Base-by-base conservation (phyloP, 2,797 vertebrate genomes). In the Pelochelys cantorii region DNA sequence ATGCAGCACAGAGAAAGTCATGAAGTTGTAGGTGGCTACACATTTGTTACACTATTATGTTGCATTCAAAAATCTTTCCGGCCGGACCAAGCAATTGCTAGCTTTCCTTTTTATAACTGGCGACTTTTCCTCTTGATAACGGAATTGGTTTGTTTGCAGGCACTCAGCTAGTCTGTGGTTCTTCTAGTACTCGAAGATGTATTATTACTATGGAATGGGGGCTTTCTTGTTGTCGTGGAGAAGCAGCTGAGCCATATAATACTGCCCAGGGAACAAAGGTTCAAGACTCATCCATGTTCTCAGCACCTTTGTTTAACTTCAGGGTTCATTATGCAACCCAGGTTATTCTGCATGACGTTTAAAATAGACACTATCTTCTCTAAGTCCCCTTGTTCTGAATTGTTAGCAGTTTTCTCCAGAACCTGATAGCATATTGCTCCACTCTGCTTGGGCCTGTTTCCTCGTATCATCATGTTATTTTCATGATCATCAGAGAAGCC, bases 301-400 rank as follows among this genome's bases (percentile, higher is more conserved):
- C 91, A 87, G 29, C 92, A 91, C 94, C 94, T 91, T 94, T 95
- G 92, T 96, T 96, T 95, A 94, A 88, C 90, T 13, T 20, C 56
- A 42, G 60, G 88, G 84, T 91, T 96, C 60, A 27, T 83, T 83
- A 48, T 77, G 42, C 48, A 48, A 95, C 93, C 96, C 94, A 94
- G 93, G 93, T 95, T 94, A 83, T 95, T 95, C 95, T 94, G 92
- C 95, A 95, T 95, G 88, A 87, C 2, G 23, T 93, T 42, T 95
- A 93, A 96, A 96, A 96, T 95, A 96, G 95, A 96, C 90, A 86
- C 52, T 71, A 77, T 88, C 96, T 96, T 94, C 93, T 92, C 42
- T 1, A 77, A 84, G 94, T 91, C 95, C 94, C 94, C 71, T 84
- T 22, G 93, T 93, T 96, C 93, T 90, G 88, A 95, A 88, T 84